Base-by-base conservation (phyloP, 2,888 invertebrate species). In the Drosophila kanekoi region DNA sequence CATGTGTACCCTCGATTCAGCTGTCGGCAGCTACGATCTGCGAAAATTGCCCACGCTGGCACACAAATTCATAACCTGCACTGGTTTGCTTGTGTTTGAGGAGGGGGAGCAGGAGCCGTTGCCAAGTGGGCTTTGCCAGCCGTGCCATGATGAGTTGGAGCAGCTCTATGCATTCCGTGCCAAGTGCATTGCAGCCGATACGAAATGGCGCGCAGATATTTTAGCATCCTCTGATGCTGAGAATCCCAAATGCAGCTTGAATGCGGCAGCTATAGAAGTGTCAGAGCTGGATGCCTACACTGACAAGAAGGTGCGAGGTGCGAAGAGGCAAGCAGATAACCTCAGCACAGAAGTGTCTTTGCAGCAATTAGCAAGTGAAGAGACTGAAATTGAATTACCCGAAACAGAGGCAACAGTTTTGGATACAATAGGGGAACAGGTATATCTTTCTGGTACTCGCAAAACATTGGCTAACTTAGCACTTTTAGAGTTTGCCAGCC, bases 61-160 rank as follows among this genome's bases (percentile, higher is more conserved):
- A n/a, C 59, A 76, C n/a, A 89, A 85, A 45, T 70, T 87, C 13
- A 54, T 49, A 4, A 18, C 41, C 0, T 89, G 84, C 51, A 83
- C 84, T 1, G 64, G 64, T 1, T 35, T 84, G 28, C 13, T 37
- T 0, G 53, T 81, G 4, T 9, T 9, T 10, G 45, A 14, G 28
- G 68, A 75, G 18, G 73, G 70, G 8, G 43, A 38, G 35, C 73
- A 77, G 16, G 66, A 67, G 14, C 13, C 9, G 4, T 3, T 72
- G 35, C 78, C 77, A 1, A 65, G 48, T 16, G 41, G 38, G 8
- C 49, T 75, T 3, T 75, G 75, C 37, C 51, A 40, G 32, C 8
- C 0, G 4, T 75, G 75, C 37, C 23, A 23, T n/a, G 43, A 51
- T 2, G 43, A 67, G 5, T 14, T 75, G 67, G 62, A 77, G 32